Conservation (phyloP, 2,113 vertebrate species). For the Microtus richardsoni region DNA sequence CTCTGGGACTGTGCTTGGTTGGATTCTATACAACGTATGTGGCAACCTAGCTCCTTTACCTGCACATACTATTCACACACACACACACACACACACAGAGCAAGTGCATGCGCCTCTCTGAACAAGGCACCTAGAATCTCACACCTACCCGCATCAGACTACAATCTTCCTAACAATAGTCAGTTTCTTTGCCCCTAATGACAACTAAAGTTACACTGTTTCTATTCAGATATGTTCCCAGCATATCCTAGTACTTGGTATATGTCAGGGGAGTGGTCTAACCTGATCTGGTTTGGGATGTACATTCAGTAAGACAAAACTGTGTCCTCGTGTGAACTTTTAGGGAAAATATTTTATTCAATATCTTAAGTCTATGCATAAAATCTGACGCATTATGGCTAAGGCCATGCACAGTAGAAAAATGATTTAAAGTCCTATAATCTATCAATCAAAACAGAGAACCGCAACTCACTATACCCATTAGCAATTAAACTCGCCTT, state of each 20-base stretch:
- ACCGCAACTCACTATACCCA: neutral
- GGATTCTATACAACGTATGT: neutral
- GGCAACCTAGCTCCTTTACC: neutral
- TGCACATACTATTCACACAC: too few relatives aligned
- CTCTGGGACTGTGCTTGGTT: neutral
- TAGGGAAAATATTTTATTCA: neutral
- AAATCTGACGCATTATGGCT: neutral
- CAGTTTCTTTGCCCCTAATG: neutral
- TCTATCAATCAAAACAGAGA: neutral
- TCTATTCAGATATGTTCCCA: neutral
- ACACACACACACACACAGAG: too few relatives aligned
- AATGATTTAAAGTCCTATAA: neutral
- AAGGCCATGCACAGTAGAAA: neutral
- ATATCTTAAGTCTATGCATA: neutral
- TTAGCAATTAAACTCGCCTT: neutral
- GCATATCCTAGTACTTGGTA: neutral
- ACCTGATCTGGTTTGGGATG: neutral
- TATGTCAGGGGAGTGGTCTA: neutral
- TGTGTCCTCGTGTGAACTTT: neutral
- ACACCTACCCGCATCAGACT: too few relatives aligned
- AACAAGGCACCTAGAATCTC: neutral
- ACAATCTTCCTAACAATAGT: neutral
- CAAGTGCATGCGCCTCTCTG: neutral
- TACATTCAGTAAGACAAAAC: neutral
- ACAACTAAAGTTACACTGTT: neutral